Base-by-base conservation (phyloP, 2,797 vertebrate species). In the Hapalemur alaotrensis region DNA sequence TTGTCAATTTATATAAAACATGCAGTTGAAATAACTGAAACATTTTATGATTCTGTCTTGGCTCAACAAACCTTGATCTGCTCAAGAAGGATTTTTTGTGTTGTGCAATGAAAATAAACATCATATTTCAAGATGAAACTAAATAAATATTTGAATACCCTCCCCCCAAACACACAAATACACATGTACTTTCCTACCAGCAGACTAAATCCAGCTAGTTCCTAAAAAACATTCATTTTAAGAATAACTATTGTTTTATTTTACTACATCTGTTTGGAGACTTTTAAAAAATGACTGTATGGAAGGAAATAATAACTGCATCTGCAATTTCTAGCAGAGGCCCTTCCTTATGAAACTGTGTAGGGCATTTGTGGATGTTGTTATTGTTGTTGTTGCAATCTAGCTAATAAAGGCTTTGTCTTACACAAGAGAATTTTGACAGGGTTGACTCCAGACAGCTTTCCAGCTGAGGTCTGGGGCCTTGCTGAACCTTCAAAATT, bases 361-460 rank as follows among this genome's bases (percentile, higher is more conserved):
- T 97, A 96, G 90, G 70, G 95, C 63, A n/a, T 97, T 94, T 95
- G 96, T 97, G 96, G 92, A 72, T 96, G 97, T 89, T 97, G 91
- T 96, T 94, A 95, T 95, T 97, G 96, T 98, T 98, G 98, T 98
- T 98, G 98, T 98, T 98, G 98, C 98, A 98, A 98, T 98, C 98
- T 98, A 98, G 98, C 98, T 98, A 98, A 98, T 98, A 98, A 99
- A 99, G 98, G 98, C 97, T 99, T 98, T 98, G 98, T 99, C 98
- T 98, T 98, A 98, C 98, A 98, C 97, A 98, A 98, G 98, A 98
- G 98, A 98, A 99, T 99, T 99, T 98, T 99, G 98, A 99, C 99
- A 98, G 98, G 98, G 98, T 99, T 99, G 99, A 99, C 99, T 99
- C 98, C 98, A 99, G 99, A 99, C 98, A 97, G 98, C 98, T 98